These are phyloP conservation scores for Porites rus DNA, from an alignment of 92 coral and sea anemone species.

Conservation along the genomic window DNA sequence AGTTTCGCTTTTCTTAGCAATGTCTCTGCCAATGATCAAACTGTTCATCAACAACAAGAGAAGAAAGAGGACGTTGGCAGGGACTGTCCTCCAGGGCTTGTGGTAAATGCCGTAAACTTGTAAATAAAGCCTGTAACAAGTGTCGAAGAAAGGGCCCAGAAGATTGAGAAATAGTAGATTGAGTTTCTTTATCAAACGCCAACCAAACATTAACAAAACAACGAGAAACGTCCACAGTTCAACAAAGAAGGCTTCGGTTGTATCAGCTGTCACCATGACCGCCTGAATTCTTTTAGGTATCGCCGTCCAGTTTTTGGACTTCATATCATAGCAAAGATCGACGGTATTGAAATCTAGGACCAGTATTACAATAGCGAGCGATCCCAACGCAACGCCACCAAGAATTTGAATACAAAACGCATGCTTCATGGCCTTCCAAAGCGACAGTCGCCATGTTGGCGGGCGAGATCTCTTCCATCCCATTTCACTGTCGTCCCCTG, in stretches of 20 bases:
- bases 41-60: constrained; percentile 45
- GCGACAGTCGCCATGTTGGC: constrained; percentile 10
- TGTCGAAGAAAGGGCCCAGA: constrained; percentile 64
- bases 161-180: constrained; percentile 56
- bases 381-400: constrained; percentile 56
- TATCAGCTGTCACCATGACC: constrained; percentile 50
- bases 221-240: constrained; percentile 57
- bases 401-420: constrained; percentile 66
- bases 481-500: constrained; percentile 37
- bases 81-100: constrained; percentile 57
- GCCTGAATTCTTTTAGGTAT: constrained; percentile 42
- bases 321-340: constrained; percentile 55
- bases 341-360: constrained; percentile 74
- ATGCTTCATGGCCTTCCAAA: constrained; percentile 36
- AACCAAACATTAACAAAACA: constrained; percentile 40
- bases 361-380: constrained; percentile 45
- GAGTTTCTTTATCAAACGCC: constrained; percentile 57
- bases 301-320: constrained; percentile 19
- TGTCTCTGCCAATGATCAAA: constrained; percentile 45
- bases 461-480: constrained; percentile 62
- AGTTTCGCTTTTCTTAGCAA: constrained; percentile 3
- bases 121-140: constrained; percentile 51
- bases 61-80: constrained; percentile 51
- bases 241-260: constrained; percentile 52
- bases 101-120: constrained; percentile 61